A percentile compares a stretch with the other conserved stretches of the same genome.
These are phyloP conservation scores for Urocolius indicus DNA, from an alignment of 2,113 vertebrate species.

Conservation along the genomic window DNA sequence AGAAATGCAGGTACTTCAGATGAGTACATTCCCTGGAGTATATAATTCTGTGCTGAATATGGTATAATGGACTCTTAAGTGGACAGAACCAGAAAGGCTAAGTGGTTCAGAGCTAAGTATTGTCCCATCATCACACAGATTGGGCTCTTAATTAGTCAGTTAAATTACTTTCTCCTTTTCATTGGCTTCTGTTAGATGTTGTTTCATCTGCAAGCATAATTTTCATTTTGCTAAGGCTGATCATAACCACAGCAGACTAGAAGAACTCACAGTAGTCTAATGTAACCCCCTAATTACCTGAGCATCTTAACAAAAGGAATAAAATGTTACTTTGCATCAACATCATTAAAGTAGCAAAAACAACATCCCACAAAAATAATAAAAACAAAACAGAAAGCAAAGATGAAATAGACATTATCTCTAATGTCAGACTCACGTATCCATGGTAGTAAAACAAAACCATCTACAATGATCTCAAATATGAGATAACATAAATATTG, in stretches of 20 bases:
- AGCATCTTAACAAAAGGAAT: not conserved
- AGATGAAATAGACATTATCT: not conserved
- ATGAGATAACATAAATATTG: not conserved
- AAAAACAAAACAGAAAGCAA: not conserved
- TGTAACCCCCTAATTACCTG: not conserved
- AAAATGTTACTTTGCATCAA: not conserved
- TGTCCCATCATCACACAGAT: not conserved
- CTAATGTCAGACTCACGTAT: not conserved
- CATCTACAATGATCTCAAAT: not conserved
- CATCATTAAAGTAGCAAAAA: not conserved
- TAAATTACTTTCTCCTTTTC: conserved; percentile 29
- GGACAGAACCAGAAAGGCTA: conserved; percentile 36
- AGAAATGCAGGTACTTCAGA: conserved; percentile 34
- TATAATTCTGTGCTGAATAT: conserved; percentile 26
- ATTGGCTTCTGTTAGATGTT: conserved; percentile 2
- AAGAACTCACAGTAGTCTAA: not conserved
- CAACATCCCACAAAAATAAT: not conserved
- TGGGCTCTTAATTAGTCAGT: conserved; percentile 43
- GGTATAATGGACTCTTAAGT: conserved; percentile 46
- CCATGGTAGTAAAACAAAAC: not conserved
- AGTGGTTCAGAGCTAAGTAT: conserved; percentile 38
- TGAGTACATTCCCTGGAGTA: not conserved
- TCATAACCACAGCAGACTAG: conserved; percentile 15
- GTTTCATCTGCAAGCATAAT: conserved; percentile 4
- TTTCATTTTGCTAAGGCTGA: conserved; percentile 23